Evolutionary conservation across 2,888 invertebrate species (phyloP), one percentile per base, ranked within the genome.

Genomic region (Nemotelus pantherinus): DNA sequence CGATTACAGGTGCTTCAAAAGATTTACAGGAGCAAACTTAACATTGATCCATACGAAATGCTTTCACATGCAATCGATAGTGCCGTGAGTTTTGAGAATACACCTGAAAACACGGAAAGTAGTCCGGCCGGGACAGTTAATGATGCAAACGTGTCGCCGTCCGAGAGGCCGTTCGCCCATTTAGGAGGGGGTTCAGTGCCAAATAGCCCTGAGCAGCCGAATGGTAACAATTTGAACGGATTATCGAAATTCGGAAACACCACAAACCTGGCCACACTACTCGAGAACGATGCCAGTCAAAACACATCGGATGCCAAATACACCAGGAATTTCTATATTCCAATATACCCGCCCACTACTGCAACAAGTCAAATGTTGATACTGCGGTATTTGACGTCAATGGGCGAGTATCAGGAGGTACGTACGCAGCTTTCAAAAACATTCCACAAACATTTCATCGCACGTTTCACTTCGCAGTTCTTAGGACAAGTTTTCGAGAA

Each of bases 321-420:
- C 76, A 83, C 84, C 43, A 85, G 84, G 67, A 84, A 86, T 75
- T 86, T 85, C 83, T 86, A 86, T 63, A 94, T 97, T 81, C 94
- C 95, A 84, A 93, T 98, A 82, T 93, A 94, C 86, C 99, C 99
- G 5, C 92, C 96, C 2, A 95, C 95, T 0, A 89, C 93, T 75
- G 94, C 94, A 0, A 97, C 97, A 48, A 93, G 94, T 85, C 98
- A 98, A 86, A 93, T 98, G 89, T 90, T 98, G 2, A 97, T 98
- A 83, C 88, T 99, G 47, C 91, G 96, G 82, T 99, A 98, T 85
- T 89, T 99, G n/a, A 95, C 96, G 3, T 96, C 98, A 0, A 94
- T 98, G 92, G 99, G 98, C 10, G 99, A 98, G 85, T 99, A 98
- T 85, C 99, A 99, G 86, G 98, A 98, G 89, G 92, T 92, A 80